Base-by-base conservation (phyloP, 2,888 invertebrate species). In the Catocala sponsa region DNA sequence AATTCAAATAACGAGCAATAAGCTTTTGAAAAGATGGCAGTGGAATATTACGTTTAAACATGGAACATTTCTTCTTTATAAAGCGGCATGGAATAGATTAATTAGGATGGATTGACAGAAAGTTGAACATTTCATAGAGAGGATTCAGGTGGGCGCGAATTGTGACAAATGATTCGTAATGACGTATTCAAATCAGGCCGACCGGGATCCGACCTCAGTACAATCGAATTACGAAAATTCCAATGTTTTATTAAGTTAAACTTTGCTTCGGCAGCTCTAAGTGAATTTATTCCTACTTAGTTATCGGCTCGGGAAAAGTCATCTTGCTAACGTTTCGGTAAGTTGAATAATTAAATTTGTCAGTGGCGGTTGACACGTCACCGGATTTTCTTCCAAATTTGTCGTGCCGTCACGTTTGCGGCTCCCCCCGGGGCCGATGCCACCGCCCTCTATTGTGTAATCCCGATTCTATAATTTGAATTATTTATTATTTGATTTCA, bases 311-410 rank as follows among this genome's bases (percentile, higher is more conserved):
- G 84, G 85, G 90, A 91, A 91, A 92, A 94, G 92, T 93, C 92
- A 91, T 94, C 91, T 90, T 89, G 90, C 88, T 93, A 93, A 93
- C 93, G 91, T 93, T 93, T 92, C 92, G 88, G 89, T 91, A 92
- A 93, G 91, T 92, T 92, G 92, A 93, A 93, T 94, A 94, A 94
- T 94, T 92, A 88, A 92, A 93, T 94, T 94, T 94, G 93, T 94
- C 94, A 92, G 80, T 81, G 82, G 89, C 87, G 92, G 91, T 92
- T 95, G 94, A 92, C 94, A 89, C 89, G 90, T 88, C 89, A 89
- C 89, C 85, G 88, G 88, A 88, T 91, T 92, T 93, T 92, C 90
- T 91, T 90, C 87, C 77, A 89, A 90, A 82, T 90, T 92, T 90
- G 79, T 80, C 81, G 83, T 89, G 87, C 86, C 88, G 91, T 91